Conservation (phyloP, 2,113 vertebrate genomes). For the Rhinichthys klamathensis region DNA sequence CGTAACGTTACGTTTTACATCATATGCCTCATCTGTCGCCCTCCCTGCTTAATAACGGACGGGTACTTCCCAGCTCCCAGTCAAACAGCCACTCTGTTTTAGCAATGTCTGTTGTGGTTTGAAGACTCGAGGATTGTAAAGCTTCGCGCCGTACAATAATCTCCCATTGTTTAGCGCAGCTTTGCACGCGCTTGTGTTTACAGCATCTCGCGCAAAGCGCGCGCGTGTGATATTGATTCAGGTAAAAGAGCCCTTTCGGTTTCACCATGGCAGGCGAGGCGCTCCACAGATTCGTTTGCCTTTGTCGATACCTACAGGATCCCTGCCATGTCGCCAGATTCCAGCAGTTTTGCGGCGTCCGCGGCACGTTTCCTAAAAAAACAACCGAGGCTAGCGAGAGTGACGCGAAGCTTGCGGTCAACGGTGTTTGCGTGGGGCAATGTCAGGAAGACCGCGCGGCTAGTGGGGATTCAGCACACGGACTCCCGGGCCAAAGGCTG, state of each 20-base stretch:
- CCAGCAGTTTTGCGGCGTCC: slow-evolving; percentile 89
- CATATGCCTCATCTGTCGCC: slow-evolving; percentile 3
- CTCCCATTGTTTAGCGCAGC: background rate
- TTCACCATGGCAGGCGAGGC: slow-evolving; percentile 65
- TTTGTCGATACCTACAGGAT: slow-evolving; percentile 82
- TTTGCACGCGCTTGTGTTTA: slow-evolving; percentile 2
- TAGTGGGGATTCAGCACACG: background rate
- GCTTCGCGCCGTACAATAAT: background rate
- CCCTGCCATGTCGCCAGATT: slow-evolving; percentile 89
- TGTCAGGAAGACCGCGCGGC: slow-evolving; percentile 21
- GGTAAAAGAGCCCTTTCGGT: background rate
- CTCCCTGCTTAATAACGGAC: slow-evolving; percentile 15
- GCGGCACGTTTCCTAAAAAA: slow-evolving; percentile 68
- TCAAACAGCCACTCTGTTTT: background rate
- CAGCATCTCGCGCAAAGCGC: slow-evolving; percentile 27
- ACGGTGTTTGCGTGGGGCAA: slow-evolving; percentile 45
- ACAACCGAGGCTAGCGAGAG: slow-evolving; percentile 52
- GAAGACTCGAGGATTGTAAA: background rate
- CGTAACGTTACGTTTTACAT: background rate
- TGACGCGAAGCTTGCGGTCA: slow-evolving; percentile 31
- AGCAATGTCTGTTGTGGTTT: background rate
- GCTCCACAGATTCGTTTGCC: slow-evolving; percentile 61
- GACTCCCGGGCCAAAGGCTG: slow-evolving; percentile 48
- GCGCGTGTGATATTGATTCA: background rate
- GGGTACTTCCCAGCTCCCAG: slow-evolving; percentile 1